Evolutionary conservation across 2,888 invertebrate genomes (phyloP).

Genomic region (Phyto melanocephala): DNA sequence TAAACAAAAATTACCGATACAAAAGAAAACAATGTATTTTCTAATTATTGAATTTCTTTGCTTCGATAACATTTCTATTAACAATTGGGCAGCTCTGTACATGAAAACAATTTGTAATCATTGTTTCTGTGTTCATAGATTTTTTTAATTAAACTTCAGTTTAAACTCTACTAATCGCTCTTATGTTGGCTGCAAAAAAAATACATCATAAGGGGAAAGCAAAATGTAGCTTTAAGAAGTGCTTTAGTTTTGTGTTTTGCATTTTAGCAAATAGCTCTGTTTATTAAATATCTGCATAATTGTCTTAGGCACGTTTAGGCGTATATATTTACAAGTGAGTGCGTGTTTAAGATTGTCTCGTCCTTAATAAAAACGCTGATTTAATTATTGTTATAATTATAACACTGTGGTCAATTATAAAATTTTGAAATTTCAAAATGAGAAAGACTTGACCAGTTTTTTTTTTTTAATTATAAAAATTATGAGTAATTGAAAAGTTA

Average conservation of each 20-base stretch:
- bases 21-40: too few species aligned
- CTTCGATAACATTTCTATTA: too few species aligned
- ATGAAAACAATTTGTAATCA: background rate
- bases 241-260: background rate
- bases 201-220: slow-evolving; percentile 1
- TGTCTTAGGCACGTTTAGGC: background rate
- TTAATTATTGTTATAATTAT: slow-evolving; percentile 17
- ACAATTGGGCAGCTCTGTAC: background rate
- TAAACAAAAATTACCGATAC: too few species aligned
- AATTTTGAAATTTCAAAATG: background rate
- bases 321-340: background rate
- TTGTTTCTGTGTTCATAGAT: background rate
- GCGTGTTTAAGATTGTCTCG: slow-evolving; percentile 45
- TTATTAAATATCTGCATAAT: background rate
- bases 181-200: slow-evolving; percentile 22
- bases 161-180: slow-evolving; percentile 37
- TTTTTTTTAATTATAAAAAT: too few species aligned
- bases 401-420: background rate
- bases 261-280: background rate
- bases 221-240: slow-evolving; percentile 15
- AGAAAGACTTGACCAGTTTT: too few species aligned
- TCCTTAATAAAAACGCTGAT: slow-evolving; percentile 17
- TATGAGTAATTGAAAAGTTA: too few species aligned
- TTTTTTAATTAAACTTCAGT: slow-evolving; percentile 9
- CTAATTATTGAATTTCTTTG: too few species aligned